Evolutionary conservation across 2,113 vertebrate genomes (phyloP), one percentile per base, ranked within the genome.

Genomic region (Myocastor coypus): DNA sequence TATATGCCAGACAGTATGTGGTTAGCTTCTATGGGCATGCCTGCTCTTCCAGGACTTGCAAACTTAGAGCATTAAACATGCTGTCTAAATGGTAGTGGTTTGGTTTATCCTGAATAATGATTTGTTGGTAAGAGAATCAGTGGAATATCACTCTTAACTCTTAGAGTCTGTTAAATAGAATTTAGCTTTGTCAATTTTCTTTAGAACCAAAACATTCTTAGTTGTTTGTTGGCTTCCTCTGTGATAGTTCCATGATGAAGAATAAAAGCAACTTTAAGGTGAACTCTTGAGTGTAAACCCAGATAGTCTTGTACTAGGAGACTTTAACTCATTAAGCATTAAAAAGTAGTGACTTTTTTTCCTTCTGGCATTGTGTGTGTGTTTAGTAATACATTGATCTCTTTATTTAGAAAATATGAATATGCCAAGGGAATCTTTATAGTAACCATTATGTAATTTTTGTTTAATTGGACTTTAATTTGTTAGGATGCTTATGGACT

Each of bases 401-500:
- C 28, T 87, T 50, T 77, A 77, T 77, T 73, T 73, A 73, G 71
- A 42, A 73, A 77, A 75, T 40, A 24, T 42, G 12, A 86, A 26
- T 84, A 4, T 96, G 46, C 55, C 8, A 22, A 63, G 57, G 66
- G 16, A 71, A 83, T 91, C 50, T 96, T 90, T 94, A 80, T 26
- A 81, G 73, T 89, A 95, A 61, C 26, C 52, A 32, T 89, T 61
- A 40, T 91, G 19, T 69, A 87, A 89, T 46, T 89, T 94, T 78
- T 84, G 8, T 87, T 50, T 90, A 91, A 90, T 68, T 87, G 22
- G 68, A 28, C 63, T 92, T 91, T 94, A 50, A 78, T 95, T 37
- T 82, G 30, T 92, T 94, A 93, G 88, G 80, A 94, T 98, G 96
- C 91, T 95, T 96, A 4, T 50, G 97, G 98, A 98, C 92, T 89